phyloP scores from a whole-genome alignment of 2,113 vertebrate genomes.

The Tricholaema leucomelas region DNA sequence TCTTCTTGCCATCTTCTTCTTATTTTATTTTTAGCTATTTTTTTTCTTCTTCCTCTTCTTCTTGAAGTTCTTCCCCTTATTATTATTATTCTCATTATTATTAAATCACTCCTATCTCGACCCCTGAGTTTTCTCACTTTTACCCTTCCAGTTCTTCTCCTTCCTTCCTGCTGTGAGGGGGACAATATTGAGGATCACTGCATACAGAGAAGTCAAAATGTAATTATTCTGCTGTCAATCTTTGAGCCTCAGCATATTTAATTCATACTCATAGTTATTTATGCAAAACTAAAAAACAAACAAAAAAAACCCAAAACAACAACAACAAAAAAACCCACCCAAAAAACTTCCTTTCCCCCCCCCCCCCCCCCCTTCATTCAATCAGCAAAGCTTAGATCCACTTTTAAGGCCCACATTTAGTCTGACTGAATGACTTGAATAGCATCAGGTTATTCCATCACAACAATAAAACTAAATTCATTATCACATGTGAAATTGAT shows the following conservation, averaged over 20 bases:
- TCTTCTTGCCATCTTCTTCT: too few relatives aligned
- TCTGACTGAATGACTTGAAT: not conserved
- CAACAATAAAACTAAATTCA: not conserved
- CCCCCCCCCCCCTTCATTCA: not conserved
- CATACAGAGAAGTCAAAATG: not conserved
- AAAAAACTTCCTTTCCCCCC: too few relatives aligned
- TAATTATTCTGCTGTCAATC: not conserved
- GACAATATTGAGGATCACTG: not conserved
- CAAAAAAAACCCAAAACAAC: too few relatives aligned
- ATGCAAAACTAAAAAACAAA: not conserved
- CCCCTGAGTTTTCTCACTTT: not conserved
- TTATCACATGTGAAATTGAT: not conserved
- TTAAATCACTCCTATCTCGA: not conserved
- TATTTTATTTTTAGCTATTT: too few relatives aligned
- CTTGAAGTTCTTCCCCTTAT: not conserved
- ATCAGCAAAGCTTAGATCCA: not conserved
- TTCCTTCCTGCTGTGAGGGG: not conserved
- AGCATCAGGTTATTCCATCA: not conserved
- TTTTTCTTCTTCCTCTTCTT: not conserved
- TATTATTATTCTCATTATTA: not conserved
- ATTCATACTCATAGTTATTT: not conserved
- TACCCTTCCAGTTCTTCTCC: not conserved
- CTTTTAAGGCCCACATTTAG: not conserved
- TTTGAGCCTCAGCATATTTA: not conserved
- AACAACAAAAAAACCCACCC: too few relatives aligned